Conservation (phyloP, 2,113 vertebrate genomes). For the Tachuris rubrigastra region DNA sequence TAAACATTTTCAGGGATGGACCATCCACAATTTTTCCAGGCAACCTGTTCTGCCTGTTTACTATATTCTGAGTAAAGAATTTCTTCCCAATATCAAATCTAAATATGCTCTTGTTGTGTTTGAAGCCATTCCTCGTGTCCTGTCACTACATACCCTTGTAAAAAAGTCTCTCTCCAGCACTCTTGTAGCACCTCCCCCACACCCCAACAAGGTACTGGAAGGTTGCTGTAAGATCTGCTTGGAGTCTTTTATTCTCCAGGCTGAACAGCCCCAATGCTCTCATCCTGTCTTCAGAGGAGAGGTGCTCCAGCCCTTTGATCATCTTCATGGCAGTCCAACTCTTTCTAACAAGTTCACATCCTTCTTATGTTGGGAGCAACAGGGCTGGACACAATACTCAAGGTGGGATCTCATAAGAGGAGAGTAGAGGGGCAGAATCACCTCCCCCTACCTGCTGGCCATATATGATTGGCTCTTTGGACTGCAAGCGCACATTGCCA, state of each 20-base stretch:
- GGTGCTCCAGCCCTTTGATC: background rate
- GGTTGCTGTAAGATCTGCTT: background rate
- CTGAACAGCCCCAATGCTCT: background rate
- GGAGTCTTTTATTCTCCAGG: background rate
- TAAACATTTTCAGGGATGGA: background rate
- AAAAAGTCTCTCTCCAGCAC: background rate
- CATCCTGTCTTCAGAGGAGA: background rate
- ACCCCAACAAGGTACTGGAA: background rate
- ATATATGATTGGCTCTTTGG: background rate
- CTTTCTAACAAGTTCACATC: background rate
- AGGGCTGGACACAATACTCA: background rate
- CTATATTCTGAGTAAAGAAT: background rate
- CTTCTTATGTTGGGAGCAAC: background rate
- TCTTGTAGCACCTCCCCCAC: accelerated
- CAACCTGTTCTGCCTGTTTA: background rate
- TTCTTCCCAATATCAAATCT: background rate
- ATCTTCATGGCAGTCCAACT: background rate
- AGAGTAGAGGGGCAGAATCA: background rate
- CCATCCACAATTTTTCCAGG: background rate
- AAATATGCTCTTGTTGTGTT: background rate
- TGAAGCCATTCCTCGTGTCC: background rate
- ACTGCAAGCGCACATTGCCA: background rate
- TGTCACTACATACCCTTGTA: background rate
- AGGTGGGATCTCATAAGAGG: background rate
- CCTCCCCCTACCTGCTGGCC: background rate